Conservation (phyloP, 2,113 vertebrate species). For the Thalassarche chlororhynchos region DNA sequence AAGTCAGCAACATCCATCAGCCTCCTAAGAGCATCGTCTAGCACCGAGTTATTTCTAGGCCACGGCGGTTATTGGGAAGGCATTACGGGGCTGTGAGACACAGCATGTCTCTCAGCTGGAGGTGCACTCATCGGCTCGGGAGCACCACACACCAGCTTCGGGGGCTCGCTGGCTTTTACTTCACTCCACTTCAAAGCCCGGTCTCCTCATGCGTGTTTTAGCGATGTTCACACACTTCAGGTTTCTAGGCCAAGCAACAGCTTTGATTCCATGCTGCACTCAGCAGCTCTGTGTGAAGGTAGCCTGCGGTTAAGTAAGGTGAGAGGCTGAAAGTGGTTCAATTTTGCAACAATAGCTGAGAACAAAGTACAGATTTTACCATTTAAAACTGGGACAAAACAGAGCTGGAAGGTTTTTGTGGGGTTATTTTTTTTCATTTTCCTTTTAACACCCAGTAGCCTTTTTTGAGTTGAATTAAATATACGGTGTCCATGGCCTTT, state of each 20-base stretch:
- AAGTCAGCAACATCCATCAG: neutral
- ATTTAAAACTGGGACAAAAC: conserved; percentile 32
- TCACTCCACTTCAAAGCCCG: neutral
- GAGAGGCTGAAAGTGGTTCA: conserved; percentile 29
- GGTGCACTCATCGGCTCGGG: fast-evolving
- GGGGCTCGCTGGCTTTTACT: neutral
- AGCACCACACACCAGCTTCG: neutral
- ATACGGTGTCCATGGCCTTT: neutral
- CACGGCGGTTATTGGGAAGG: neutral
- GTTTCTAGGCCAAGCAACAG: neutral
- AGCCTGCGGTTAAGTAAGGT: conserved; percentile 15
- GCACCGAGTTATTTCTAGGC: neutral
- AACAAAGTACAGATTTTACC: conserved; percentile 35
- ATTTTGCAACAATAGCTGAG: conserved; percentile 29
- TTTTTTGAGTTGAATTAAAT: neutral
- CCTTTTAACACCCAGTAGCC: neutral
- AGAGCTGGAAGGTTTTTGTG: neutral
- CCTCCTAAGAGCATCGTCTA: neutral
- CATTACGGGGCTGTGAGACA: neutral
- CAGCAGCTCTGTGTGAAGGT: neutral
- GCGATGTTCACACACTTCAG: neutral
- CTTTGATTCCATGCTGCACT: neutral
- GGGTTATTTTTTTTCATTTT: neutral
- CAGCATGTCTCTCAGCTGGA: neutral
- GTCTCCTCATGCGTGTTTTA: neutral